Evolutionary conservation across 2,888 invertebrate species (phyloP), one percentile per base, ranked within the genome.

Genomic region (Latrodectus hesperus): DNA sequence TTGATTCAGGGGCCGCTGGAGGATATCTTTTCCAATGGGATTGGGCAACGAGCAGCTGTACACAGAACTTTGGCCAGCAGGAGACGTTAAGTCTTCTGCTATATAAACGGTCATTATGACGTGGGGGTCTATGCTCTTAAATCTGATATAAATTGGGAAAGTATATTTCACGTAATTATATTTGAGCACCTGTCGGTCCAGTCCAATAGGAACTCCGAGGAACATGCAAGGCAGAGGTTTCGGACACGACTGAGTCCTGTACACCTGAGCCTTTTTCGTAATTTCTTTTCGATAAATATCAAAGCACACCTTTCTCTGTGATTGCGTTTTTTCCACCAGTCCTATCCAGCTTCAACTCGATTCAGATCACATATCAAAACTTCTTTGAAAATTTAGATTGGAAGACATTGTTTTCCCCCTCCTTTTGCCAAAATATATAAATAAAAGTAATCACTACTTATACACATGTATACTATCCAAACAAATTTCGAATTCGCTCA

Each of bases 21-120:
- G 26, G 65, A 10, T 26, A 38, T 64, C 55, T 65, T 22, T 22
- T 64, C 16, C 17, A 17, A 75, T 22, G 52, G 72, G 81, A 87
- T 76, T 81, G 86, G 81, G 76, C 81, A 81, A 22, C 38, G 77
- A 81, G 68, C 86, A 87, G 86, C 81, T 87, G 86, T 81, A 77
- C 60, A 76, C 77, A 70, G 72, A 74, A 52, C 60, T 74, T 70
- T 70, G 86, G 75, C 81, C 86, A 81, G 64, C 80, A 38, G 65
- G 51, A 14, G 81, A 79, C 60, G 11, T 26, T 70, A n/a, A 64
- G 73, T 60, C 74, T 67, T 52, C 67, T 68, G 16, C 67, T 22
- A 12, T 3, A 26, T 22, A 68, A 65, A 75, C 78, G 86, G 80
- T 80, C 81, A 86, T 86, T 86, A 86, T 64, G 67, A 76, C 72